Base-by-base conservation (phyloP, 1,140 invertebrate species). In the Solenopsis fugax region DNA sequence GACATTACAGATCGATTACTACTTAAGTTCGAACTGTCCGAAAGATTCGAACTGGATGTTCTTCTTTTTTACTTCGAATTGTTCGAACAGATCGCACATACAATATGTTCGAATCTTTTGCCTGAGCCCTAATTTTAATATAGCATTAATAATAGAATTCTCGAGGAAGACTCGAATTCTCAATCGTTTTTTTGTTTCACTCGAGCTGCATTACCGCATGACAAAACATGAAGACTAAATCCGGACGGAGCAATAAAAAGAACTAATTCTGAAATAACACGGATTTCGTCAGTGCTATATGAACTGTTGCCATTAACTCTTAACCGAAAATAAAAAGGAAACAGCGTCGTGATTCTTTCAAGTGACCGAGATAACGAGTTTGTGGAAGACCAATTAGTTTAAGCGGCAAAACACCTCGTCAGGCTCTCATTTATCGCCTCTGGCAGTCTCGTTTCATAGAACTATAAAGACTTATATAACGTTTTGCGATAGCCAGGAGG, bases 341-440 rank as follows among this genome's bases (percentile, higher is more conserved):
- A 73, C 34, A 56, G 16, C 6, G 12, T 45, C 50, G 52, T 48
- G 54, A 75, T 62, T n/a, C 29, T 60, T 84, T 62, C 54, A 62
- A 13, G 18, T 84, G 71, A 62, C 7, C 29, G 69, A 24, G 41
- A 84, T 84, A 75, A 75, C 54, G 69, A 84, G 69, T 75, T 84
- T 84, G 41, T 54, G 12, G 18, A 48, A 12, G 18, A n/a, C 16
- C 34, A 84, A 82, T 73, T 72, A 37, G 13, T 69, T 60, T 58
- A 81, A 81, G 4, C 29, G 13, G 21, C 50, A 29, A 86, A 82
- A 87, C 54, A 58, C 29, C 41, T 73, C 34, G 77, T 45, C 34
- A 56, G 16, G 21, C 81, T 87, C 37, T 65, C 54, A 82, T 73
- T 87, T 73, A 62, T 67, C 58, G 85, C 16, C 18, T 16, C 12